A percentile compares a stretch with the other conserved stretches of the same genome.
These are phyloP conservation scores for Cynocephalus volans DNA, from an alignment of 2,113 vertebrate species.

Conservation along the genomic window DNA sequence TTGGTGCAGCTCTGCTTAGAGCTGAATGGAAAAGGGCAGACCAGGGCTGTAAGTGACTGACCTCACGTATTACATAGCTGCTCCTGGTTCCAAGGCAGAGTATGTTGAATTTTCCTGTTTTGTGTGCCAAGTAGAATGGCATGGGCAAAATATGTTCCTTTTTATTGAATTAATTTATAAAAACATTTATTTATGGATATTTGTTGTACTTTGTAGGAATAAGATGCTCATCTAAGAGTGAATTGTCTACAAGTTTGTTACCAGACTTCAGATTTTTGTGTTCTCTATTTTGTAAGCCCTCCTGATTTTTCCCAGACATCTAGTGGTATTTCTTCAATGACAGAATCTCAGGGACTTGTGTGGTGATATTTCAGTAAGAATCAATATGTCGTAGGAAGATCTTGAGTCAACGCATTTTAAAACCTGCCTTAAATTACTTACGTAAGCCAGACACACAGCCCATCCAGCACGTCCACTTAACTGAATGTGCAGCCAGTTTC, in stretches of 20 bases:
- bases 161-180: background rate
- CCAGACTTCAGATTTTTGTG: background rate
- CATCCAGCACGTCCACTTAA: background rate
- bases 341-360: background rate
- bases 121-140: background rate
- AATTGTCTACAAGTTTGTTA: background rate
- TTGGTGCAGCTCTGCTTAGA: too few relatives aligned
- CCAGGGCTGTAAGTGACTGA: fast-evolving
- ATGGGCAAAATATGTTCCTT: background rate
- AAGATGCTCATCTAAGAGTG: background rate
- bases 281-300: background rate
- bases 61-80: fast-evolving
- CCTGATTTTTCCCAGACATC: background rate
- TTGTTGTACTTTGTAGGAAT: background rate
- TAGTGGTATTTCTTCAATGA: background rate
- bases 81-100: fast-evolving
- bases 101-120: background rate
- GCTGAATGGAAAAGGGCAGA: background rate
- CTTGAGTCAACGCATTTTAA: background rate
- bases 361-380: constrained; percentile 5
- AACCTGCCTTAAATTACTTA: background rate
- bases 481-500: background rate
- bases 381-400: constrained; percentile 3
- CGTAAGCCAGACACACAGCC: background rate
- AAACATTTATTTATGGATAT: background rate